These are phyloP conservation scores for Notamacropus eugenii DNA, from an alignment of 2,797 vertebrate species.

Conservation along the genomic window DNA sequence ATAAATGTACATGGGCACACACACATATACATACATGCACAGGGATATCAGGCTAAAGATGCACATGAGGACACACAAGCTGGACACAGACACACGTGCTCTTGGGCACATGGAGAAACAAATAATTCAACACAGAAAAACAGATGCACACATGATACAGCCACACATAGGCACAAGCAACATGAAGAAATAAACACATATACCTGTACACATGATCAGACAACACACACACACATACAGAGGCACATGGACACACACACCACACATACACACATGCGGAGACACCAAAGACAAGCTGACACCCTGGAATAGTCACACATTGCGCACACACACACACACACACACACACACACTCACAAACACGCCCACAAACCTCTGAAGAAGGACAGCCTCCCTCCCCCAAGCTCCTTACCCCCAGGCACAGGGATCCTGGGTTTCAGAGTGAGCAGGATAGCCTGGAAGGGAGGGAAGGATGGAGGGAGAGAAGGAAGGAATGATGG, in stretches of 20 bases:
- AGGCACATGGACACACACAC: background rate
- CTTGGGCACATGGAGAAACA: background rate
- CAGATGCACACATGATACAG: background rate
- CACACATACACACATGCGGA: background rate
- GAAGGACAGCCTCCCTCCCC: background rate
- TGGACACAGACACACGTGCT: background rate
- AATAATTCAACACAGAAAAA: background rate
- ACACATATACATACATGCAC: background rate
- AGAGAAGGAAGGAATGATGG: background rate
- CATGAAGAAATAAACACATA: background rate
- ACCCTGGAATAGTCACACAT: background rate
- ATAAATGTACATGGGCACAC: background rate
- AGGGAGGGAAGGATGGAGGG: background rate
- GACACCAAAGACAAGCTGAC: background rate
- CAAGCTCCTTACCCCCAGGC: background rate
- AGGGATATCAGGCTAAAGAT: background rate
- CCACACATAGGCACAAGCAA: background rate
- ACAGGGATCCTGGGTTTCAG: background rate
- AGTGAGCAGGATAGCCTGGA: background rate
- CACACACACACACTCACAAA: background rate
- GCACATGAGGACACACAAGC: background rate
- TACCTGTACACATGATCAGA: background rate
- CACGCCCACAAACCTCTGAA: background rate
- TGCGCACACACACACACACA: background rate
- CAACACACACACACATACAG: background rate